Evolutionary conservation across 2,888 invertebrate genomes (phyloP), one percentile per base, ranked within the genome.

Genomic region (Coleophora flavipennella): DNA sequence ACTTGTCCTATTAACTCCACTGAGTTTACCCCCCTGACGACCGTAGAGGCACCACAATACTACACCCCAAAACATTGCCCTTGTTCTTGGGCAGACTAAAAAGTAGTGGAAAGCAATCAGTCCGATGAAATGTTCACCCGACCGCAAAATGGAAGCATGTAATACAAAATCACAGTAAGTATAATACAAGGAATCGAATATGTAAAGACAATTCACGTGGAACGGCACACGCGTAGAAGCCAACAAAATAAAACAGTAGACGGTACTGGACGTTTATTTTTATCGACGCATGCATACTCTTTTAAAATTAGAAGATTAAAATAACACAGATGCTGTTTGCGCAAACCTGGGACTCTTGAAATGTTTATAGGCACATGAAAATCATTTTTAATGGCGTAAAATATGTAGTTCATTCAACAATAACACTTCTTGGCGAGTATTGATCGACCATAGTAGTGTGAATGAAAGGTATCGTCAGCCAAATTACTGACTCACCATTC

Each of bases 401-500:
- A 8, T 8, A 27, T 32, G 11, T 33, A 13, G 7, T 10, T 31
- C 31, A 13, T 33, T 13, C 10, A 20, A 12, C 33, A 33, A 7
- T 10, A 12, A 13, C 10, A 12, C 54, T 53, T 55, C 48, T 62
- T 62, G 60, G 51, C 55, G 49, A 54, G 51, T 53, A 52, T 57
- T 46, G 45, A 52, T 57, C 46, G 45, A 40, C 40, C 46, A 48
- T 50, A 8, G 29, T 29, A 3, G 10, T 44, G 48, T 68, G 67
- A 70, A 70, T 71, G 68, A 62, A 65, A 66, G 58, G 52, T 59
- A 51, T 41, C 50, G 54, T 50, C 50, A 58, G 75, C 76, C 77
- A 77, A 79, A 59, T 46, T 40, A 53, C 53, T 78, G 71, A 78
- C 55, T 75, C 74, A 76, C 63, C 56, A 58, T 60, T 62, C 72